Evolutionary conservation across 2,797 vertebrate species (phyloP).

Genomic region (Zalophus californianus): DNA sequence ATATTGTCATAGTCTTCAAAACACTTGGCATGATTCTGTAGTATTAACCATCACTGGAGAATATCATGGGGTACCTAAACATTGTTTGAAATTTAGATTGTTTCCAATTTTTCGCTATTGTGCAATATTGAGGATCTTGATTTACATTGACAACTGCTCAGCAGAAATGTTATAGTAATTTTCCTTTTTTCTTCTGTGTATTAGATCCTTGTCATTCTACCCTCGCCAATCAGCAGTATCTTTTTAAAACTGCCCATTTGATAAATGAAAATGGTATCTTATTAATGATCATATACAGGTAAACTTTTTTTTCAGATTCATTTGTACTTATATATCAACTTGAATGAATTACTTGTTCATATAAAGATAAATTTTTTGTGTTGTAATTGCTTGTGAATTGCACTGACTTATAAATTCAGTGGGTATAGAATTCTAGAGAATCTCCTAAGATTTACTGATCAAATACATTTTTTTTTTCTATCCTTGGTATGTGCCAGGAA

Average conservation of each 20-base stretch:
- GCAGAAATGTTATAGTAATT: conserved; percentile 15
- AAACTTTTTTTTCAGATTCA: not conserved
- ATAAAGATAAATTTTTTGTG: not conserved
- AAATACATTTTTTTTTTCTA: not conserved
- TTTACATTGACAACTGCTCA: not conserved
- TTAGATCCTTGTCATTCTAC: not conserved
- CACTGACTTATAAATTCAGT: not conserved
- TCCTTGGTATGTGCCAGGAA: not conserved
- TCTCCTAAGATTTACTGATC: not conserved
- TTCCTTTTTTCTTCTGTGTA: not conserved
- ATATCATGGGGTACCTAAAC: not conserved
- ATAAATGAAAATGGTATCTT: not conserved
- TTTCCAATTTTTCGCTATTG: not conserved
- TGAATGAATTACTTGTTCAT: conserved; percentile 16
- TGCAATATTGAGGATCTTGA: not conserved
- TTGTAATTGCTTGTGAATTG: not conserved
- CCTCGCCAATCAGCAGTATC: not conserved
- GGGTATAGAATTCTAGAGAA: not conserved
- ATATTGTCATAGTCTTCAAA: not conserved
- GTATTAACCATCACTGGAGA: not conserved
- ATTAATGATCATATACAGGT: not conserved
- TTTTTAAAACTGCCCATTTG: not conserved
- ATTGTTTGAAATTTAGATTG: not conserved
- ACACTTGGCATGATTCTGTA: not conserved
- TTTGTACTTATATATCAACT: not conserved